Conservation (phyloP, 2,113 vertebrate genomes). For the Phainopepla nitens region DNA sequence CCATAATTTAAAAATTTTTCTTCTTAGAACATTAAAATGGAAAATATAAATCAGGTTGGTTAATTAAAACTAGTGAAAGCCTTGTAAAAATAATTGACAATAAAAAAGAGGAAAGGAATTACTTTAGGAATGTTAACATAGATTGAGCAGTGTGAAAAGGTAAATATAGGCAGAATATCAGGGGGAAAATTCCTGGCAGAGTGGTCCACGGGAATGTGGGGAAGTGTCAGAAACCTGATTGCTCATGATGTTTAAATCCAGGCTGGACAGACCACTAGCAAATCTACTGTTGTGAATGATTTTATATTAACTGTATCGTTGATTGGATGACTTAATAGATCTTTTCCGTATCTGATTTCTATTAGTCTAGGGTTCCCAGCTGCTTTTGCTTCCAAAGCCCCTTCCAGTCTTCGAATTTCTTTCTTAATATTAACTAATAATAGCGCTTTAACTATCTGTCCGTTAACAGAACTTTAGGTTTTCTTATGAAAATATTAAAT, state of each 20-base stretch:
- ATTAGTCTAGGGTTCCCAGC: neutral
- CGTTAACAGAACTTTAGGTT: neutral
- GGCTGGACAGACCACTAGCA: neutral
- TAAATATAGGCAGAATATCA: conserved; percentile 2
- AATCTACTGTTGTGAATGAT: neutral
- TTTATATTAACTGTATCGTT: neutral
- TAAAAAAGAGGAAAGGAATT: conserved; percentile 49
- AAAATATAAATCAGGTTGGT: neutral
- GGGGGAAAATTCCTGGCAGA: neutral
- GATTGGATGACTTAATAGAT: conserved; percentile 13
- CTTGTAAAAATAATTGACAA: conserved; percentile 41
- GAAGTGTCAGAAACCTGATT: conserved; percentile 18
- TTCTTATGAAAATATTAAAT: conserved; percentile 41
- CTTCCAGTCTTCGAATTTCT: neutral
- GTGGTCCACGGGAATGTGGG: neutral
- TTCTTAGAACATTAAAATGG: neutral
- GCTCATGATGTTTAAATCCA: neutral
- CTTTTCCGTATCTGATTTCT: conserved; percentile 1
- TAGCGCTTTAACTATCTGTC: neutral
- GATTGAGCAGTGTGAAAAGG: neutral
- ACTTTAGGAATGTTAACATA: conserved; percentile 9
- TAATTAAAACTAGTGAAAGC: conserved; percentile 44
- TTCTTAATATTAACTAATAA: conserved; percentile 29
- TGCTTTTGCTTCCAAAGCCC: neutral
- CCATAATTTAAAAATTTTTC: neutral